Evolutionary conservation across 2,888 invertebrate genomes (phyloP).

Genomic region (Oscheius myriophilus): DNA sequence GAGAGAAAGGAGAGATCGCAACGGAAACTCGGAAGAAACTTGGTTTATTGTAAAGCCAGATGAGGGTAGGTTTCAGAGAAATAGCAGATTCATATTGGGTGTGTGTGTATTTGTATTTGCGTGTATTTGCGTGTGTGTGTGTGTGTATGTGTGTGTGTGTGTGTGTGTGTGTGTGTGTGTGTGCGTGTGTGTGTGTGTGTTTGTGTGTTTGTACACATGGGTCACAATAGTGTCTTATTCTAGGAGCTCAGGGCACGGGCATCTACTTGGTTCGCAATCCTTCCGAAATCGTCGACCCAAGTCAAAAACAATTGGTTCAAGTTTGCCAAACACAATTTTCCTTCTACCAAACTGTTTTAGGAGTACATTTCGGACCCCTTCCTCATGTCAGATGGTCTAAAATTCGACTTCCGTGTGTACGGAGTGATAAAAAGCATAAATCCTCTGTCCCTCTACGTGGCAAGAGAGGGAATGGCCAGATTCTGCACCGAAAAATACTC

Average conservation of each 20-base stretch:
- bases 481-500: slow-evolving; percentile 74
- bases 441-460: slow-evolving; percentile 72
- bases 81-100: too few species aligned
- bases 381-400: slow-evolving; percentile 71
- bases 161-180: too few species aligned
- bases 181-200: too few species aligned
- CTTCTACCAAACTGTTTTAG: slow-evolving; percentile 41
- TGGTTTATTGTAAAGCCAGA: slow-evolving; percentile 75
- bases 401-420: slow-evolving; percentile 74
- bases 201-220: too few species aligned
- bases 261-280: slow-evolving; percentile 73
- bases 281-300: slow-evolving; percentile 70
- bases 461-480: slow-evolving; percentile 72
- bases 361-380: slow-evolving; percentile 73
- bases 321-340: slow-evolving; percentile 13
- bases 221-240: too few species aligned
- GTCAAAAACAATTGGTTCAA: slow-evolving; percentile 65
- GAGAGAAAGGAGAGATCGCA: slow-evolving; percentile 12
- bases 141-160: too few species aligned
- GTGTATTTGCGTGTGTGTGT: too few species aligned
- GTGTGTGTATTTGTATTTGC: too few species aligned
- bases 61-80: too few species aligned
- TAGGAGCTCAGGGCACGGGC: slow-evolving; percentile 73
- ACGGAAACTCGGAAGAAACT: slow-evolving; percentile 33
- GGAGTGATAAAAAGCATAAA: slow-evolving; percentile 73